These are phyloP conservation scores for Nasonia giraulti DNA, from an alignment of 1,140 invertebrate genomes.

Conservation along the genomic window DNA sequence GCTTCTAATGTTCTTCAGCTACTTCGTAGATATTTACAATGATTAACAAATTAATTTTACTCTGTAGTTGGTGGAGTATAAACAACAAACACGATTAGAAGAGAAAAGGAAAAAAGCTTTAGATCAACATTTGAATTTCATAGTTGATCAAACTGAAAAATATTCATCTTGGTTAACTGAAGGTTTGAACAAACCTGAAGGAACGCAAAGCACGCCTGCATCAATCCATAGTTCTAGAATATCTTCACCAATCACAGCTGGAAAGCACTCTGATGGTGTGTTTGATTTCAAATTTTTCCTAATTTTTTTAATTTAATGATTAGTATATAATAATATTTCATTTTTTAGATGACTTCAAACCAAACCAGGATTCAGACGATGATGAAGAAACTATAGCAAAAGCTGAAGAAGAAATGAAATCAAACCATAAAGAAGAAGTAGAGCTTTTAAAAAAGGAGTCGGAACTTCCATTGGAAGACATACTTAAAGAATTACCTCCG, in stretches of 20 bases:
- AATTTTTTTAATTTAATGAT: constrained; percentile 22
- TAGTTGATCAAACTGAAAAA: constrained; percentile 99
- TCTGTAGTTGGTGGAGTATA: constrained; percentile 91
- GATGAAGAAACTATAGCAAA: constrained; percentile 98
- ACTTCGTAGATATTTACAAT: constrained; percentile 17
- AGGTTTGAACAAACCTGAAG: constrained; percentile 82
- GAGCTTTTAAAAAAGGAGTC: constrained; percentile 92
- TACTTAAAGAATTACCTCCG: constrained; percentile 83
- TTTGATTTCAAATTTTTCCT: constrained; percentile 26
- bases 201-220: constrained; percentile 68
- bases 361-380: constrained; percentile 86
- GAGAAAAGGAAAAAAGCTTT: constrained; percentile 96
- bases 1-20: constrained; percentile 44
- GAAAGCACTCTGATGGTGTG: constrained; percentile 73
- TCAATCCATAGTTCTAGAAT: constrained; percentile 74
- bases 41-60: constrained; percentile 49
- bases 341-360: constrained; percentile 85
- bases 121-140: constrained; percentile 98
- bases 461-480: constrained; percentile 92
- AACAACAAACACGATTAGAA: constrained; percentile 93
- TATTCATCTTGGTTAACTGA: constrained; percentile 94
- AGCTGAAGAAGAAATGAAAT: constrained; percentile 83
- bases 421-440: constrained; percentile 86
- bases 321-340: constrained; percentile 38
- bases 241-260: constrained; percentile 67